Evolutionary conservation across 2,113 vertebrate genomes (phyloP), one percentile per base, ranked within the genome.

Genomic region (Cebus imitator): DNA sequence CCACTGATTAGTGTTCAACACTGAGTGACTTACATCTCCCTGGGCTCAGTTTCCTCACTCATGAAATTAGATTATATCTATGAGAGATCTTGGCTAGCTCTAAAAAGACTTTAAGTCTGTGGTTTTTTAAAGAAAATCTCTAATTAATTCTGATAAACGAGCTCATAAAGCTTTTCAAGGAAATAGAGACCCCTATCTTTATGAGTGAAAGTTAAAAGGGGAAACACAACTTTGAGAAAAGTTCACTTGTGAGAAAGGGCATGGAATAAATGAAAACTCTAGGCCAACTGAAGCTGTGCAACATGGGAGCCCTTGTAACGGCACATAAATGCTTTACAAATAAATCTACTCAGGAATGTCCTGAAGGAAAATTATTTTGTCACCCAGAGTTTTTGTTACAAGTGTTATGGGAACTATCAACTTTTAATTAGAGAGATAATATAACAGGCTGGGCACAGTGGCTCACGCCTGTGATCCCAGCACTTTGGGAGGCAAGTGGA

Each of bases 371-470:
- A 72, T 78, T 90, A 45, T 84, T 91, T 94, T 88, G 45, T 91
- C 78, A 87, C 48, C 13, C 48, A 94, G 84, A 95, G 64, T 94
- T 57, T 95, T 72, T 93, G 87, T 50, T 72, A 68, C 18, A 50
- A 72, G 76, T 91, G 58, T 92, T 95, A 95, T 27, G 82, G 83
- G 78, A 94, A 73, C 72, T 43, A 87, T 87, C 52, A 84, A 64
- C 80, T 93, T 97, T 93, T 87, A 91, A 84, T 66, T 93, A 72
- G 23, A 87, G 32, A 72, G 25, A 64, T 40, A 57, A 75, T 86
- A 61, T 30, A 93, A 87, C 52, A 95, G 48, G 48, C 10, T 48
- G 48, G 48, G 48, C 48, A 12, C 2, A 2, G 48, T 48, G 48
- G 48, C 48, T 48, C 48, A 48, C 2, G 48, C 11, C 11, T 48